A percentile compares a stretch with the other conserved stretches of the same genome.
Evolutionary conservation across 2,888 invertebrate species (phyloP).

Genomic region (Himalopsyche anomala): DNA sequence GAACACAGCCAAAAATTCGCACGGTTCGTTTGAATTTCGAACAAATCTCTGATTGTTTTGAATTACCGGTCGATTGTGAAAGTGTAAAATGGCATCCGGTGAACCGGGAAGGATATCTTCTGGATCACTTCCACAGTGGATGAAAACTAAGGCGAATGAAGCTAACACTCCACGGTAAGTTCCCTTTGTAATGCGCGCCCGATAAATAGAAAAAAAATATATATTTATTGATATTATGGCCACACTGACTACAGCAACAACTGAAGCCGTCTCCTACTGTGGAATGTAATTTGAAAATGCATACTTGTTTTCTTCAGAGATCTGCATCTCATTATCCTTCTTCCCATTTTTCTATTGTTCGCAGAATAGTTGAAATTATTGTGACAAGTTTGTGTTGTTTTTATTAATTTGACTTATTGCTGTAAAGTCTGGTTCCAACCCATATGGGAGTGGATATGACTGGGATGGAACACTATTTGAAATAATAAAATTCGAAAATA

Average conservation of each 20-base stretch:
- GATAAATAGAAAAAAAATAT: not conserved
- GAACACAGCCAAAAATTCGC: not conserved
- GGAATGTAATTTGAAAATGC: not conserved
- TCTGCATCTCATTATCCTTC: not conserved
- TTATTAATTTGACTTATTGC: too few relatives aligned
- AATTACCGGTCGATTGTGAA: not conserved
- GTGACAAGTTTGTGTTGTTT: too few relatives aligned
- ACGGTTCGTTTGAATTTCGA: constrained; percentile 8
- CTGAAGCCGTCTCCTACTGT: not conserved
- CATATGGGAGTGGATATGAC: too few relatives aligned
- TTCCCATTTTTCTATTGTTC: not conserved
- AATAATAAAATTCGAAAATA: too few relatives aligned
- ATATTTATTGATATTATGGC: not conserved
- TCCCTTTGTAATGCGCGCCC: not conserved
- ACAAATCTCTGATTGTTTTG: not conserved
- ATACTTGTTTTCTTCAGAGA: not conserved
- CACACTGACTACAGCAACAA: not conserved
- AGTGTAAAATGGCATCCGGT: constrained; percentile 68
- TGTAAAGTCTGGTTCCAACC: too few relatives aligned
- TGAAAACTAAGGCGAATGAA: constrained; percentile 81
- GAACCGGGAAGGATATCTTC: constrained; percentile 78
- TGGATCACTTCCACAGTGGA: constrained; percentile 84
- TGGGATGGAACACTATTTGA: too few relatives aligned
- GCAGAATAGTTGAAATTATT: too few relatives aligned
- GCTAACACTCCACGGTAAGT: constrained; percentile 71